Evolutionary conservation across 1,140 invertebrate genomes (phyloP).

Genomic region (Sipha flava): DNA sequence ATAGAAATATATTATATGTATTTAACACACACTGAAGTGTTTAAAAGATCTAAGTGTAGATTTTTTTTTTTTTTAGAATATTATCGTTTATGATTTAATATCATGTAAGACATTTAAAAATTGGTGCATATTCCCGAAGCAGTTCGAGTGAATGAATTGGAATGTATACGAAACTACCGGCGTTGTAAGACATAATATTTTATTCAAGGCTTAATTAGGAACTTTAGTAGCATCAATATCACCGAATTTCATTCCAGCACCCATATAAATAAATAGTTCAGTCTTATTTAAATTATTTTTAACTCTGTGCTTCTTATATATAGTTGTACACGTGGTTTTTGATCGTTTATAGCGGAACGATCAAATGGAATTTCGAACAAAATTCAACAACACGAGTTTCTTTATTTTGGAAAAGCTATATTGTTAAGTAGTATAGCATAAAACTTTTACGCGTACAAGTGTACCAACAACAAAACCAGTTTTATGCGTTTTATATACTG

Average conservation of each 20-base stretch:
- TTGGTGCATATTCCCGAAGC: background rate
- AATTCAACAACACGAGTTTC: too few species aligned
- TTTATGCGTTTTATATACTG: too few species aligned
- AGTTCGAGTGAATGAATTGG: background rate
- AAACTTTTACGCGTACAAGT: too few species aligned
- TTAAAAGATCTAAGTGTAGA: background rate
- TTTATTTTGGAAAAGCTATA: too few species aligned
- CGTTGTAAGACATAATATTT: background rate
- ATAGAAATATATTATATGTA: background rate
- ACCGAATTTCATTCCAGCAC: constrained; percentile 26
- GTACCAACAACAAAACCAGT: too few species aligned
- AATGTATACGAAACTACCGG: background rate
- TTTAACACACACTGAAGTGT: background rate
- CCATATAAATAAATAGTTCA: constrained; percentile 15
- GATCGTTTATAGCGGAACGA: too few species aligned
- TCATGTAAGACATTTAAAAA: background rate
- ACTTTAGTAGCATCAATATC: constrained; percentile 25
- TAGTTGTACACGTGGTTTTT: background rate
- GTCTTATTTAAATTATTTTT: constrained; percentile 24
- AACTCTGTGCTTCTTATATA: background rate
- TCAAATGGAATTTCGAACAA: too few species aligned
- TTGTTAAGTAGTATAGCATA: too few species aligned
- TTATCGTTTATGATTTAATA: background rate
- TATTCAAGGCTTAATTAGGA: constrained; percentile 18
- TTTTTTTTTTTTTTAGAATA: background rate